Conservation (phyloP, 2,797 vertebrate genomes). For the Todus mexicanus region DNA sequence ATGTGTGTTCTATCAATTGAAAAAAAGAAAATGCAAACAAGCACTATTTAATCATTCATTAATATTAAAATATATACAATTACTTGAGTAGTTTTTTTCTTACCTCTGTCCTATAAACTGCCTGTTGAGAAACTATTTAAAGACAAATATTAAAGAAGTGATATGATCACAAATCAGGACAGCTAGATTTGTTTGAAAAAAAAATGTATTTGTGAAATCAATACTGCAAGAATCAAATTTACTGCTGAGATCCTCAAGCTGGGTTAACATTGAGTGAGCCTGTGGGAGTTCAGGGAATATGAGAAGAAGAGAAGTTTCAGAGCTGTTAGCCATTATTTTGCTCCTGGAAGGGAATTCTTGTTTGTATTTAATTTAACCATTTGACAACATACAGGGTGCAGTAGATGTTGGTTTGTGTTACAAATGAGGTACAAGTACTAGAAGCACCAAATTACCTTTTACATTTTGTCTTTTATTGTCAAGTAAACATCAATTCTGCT, state of each 20-base stretch:
- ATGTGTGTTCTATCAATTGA: not conserved
- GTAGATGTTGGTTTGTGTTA: not conserved
- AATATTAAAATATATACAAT: not conserved
- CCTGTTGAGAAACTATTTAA: not conserved
- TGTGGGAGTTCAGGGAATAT: not conserved
- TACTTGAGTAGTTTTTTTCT: not conserved
- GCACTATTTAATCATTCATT: not conserved
- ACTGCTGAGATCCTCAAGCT: not conserved
- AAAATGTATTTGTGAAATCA: not conserved
- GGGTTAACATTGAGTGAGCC: not conserved
- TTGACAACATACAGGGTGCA: not conserved
- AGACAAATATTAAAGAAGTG: not conserved
- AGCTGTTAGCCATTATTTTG: not conserved
- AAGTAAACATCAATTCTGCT: not conserved
- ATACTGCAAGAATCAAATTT: not conserved
- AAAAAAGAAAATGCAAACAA: not conserved
- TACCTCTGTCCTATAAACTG: not conserved
- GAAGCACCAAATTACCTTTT: not conserved
- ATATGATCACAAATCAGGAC: not conserved
- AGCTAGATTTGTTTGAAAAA: not conserved
- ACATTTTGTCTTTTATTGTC: not conserved
- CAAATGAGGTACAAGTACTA: not conserved
- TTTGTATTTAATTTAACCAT: not conserved
- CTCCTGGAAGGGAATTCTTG: not conserved
- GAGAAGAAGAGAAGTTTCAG: not conserved